Evolutionary conservation across 2,888 invertebrate species (phyloP).

Genomic region (Cheilosia variabilis): DNA sequence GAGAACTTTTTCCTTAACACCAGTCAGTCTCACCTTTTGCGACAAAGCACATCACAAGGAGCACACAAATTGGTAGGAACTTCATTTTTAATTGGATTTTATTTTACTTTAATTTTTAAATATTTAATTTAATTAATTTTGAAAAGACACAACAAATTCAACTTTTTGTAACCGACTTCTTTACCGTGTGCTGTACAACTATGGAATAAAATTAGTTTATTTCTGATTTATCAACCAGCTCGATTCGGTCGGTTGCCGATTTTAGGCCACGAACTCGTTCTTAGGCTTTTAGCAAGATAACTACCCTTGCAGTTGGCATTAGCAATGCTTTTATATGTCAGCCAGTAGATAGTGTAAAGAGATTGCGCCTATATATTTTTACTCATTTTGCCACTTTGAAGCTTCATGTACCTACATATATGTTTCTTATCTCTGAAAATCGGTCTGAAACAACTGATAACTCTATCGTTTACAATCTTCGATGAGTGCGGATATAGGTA

Average conservation of each 20-base stretch:
- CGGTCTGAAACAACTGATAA: constrained; percentile 26
- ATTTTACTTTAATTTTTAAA: neutral
- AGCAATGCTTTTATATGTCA: constrained; percentile 66
- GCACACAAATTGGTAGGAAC: constrained; percentile 24
- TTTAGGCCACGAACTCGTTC: constrained; percentile 45
- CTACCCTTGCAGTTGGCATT: constrained; percentile 55
- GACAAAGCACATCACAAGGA: constrained; percentile 27
- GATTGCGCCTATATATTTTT: constrained; percentile 41
- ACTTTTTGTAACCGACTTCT: neutral
- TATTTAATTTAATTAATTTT: neutral
- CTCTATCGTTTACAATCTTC: neutral
- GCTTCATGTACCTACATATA: neutral
- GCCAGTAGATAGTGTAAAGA: constrained; percentile 45
- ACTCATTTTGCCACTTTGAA: constrained; percentile 8
- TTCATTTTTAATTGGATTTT: constrained; percentile 47
- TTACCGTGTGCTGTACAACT: neutral
- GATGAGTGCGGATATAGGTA: too few relatives aligned
- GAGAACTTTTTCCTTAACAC: neutral
- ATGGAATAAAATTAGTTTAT: neutral
- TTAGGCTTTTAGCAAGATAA: constrained; percentile 55
- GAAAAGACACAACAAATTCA: neutral
- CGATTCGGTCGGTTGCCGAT: neutral
- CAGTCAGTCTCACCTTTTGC: constrained; percentile 47
- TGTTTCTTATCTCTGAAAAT: constrained; percentile 33
- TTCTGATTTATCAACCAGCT: constrained; percentile 4